Conservation (phyloP, 2,113 vertebrate genomes). For the Periophthalmus modestus region DNA sequence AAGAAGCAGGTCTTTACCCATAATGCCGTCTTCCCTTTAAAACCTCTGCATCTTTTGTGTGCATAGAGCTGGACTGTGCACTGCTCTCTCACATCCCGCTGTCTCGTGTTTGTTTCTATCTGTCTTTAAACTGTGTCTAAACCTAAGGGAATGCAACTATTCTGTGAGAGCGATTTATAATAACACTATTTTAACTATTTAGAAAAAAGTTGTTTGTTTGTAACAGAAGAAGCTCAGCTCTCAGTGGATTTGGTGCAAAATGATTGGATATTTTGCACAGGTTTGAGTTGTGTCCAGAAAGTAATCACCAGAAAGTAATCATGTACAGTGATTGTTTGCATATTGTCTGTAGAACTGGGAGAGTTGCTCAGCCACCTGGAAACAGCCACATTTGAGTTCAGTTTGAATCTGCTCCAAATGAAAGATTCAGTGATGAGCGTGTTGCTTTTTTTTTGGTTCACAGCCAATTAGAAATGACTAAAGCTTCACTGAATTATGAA, state of each 20-base stretch:
- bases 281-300: background rate
- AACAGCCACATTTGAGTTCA: too few relatives aligned
- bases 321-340: background rate
- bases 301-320: background rate
- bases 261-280: background rate
- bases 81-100: conserved; percentile 43
- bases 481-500: too few relatives aligned
- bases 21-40: conserved; percentile 53
- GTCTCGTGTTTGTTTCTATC: conserved; percentile 10
- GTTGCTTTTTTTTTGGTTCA: too few relatives aligned
- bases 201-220: background rate
- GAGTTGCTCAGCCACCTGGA: background rate
- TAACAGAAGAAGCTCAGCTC: background rate
- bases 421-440: too few relatives aligned
- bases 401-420: too few relatives aligned
- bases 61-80: conserved; percentile 74
- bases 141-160: background rate
- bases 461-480: too few relatives aligned
- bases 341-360: background rate
- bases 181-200: background rate
- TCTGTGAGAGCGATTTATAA: background rate
- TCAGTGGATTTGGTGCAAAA: background rate
- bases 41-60: conserved; percentile 69
- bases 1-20: conserved; percentile 85
- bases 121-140: conserved; percentile 3